Evolutionary conservation across 2,888 invertebrate species (phyloP).

Genomic region (Ophion ellenae): DNA sequence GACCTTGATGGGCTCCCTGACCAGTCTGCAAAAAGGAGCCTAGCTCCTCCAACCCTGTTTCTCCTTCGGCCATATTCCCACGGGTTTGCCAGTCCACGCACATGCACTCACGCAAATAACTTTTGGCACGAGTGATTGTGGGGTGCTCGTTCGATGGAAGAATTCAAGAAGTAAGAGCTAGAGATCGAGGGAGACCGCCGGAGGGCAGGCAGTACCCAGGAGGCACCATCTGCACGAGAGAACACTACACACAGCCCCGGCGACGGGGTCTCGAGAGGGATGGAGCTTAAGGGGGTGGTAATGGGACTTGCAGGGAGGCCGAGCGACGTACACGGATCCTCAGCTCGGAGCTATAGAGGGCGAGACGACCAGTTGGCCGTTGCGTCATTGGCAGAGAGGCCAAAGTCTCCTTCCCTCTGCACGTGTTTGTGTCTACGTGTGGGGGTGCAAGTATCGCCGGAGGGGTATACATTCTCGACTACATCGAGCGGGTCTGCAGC

Average conservation of each 20-base stretch:
- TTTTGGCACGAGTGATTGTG: conserved; percentile 37
- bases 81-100: background rate
- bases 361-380: conserved; percentile 55
- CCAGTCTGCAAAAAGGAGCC: background rate
- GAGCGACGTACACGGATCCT: conserved; percentile 60
- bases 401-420: conserved; percentile 11
- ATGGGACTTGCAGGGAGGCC: conserved; percentile 68
- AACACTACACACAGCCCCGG: conserved; percentile 33
- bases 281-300: conserved; percentile 68
- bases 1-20: background rate
- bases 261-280: conserved; percentile 62
- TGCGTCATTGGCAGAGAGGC: conserved; percentile 60
- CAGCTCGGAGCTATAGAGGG: conserved; percentile 51
- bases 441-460: conserved; percentile 9
- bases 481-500: conserved; percentile 27
- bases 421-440: background rate
- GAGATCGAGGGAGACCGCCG: conserved; percentile 38
- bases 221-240: conserved; percentile 66
- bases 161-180: conserved; percentile 33
- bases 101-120: conserved; percentile 8
- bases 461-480: background rate
- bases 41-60: background rate
- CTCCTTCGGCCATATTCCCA: conserved; percentile 8
- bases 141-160: conserved; percentile 30
- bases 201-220: conserved; percentile 37